A percentile compares a stretch with the other conserved stretches of the same genome.
phyloP scores from a whole-genome alignment of 2,113 vertebrate species.

The Festucalex cinctus region DNA sequence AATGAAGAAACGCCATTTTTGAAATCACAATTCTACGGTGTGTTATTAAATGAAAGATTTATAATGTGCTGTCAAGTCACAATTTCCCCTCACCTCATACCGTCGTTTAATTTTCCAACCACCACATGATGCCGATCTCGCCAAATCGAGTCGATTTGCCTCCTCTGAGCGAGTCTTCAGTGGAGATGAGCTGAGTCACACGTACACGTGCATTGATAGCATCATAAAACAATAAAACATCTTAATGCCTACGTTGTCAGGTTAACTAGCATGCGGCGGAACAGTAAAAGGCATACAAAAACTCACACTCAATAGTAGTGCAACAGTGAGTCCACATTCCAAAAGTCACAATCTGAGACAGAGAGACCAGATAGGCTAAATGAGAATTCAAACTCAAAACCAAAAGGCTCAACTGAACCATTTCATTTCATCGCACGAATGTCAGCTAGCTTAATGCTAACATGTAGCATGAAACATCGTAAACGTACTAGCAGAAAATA shows the following conservation, averaged over 20 bases:
- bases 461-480: too few species aligned
- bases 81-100: neutral
- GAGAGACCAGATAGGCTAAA: too few species aligned
- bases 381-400: too few species aligned
- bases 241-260: slow-evolving; percentile 11
- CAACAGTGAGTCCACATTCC: too few species aligned
- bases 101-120: neutral
- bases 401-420: too few species aligned
- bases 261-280: slow-evolving; percentile 16
- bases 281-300: neutral
- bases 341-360: too few species aligned
- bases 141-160: neutral
- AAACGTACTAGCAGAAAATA: too few species aligned
- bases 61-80: neutral
- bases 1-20: neutral
- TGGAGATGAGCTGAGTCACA: slow-evolving; percentile 11
- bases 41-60: neutral
- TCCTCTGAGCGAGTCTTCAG: neutral
- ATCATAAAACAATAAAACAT: neutral
- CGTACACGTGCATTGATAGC: slow-evolving; percentile 16
- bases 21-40: neutral
- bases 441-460: too few species aligned
- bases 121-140: neutral
- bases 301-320: neutral
- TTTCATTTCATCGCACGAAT: too few species aligned